Evolutionary conservation across 2,888 invertebrate genomes (phyloP), one percentile per base, ranked within the genome.

Genomic region (Eupithecia exiguata): DNA sequence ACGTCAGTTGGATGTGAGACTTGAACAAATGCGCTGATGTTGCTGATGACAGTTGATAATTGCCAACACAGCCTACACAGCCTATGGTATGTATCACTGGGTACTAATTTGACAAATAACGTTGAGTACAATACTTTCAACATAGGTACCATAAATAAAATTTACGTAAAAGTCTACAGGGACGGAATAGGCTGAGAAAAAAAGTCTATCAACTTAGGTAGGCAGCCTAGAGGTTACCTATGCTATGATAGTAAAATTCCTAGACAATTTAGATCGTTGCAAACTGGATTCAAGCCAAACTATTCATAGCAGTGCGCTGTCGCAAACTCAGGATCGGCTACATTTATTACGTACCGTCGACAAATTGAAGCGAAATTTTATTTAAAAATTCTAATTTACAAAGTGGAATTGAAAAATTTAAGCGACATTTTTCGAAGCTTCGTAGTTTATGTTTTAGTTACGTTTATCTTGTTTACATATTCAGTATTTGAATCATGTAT

Each of bases 251-350:
- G 49, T n/a, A 38, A 65, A 69, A 72, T 68, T 72, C 68, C 65
- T 35, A 68, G 61, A 74, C 70, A 76, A 70, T 76, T 76, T 73
- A 58, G 70, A 72, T 69, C 73, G 73, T 73, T 69, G 69, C 58
- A 69, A 69, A 84, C 88, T 89, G 86, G 83, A 87, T 77, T 84
- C 81, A 83, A 83, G 84, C 86, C 85, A 89, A 87, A 86, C 71
- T 76, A 74, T 78, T 73, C 76, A 75, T 77, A 74, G 69, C 68
- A 70, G 58, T 68, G 67, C 65, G 62, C 71, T 66, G 70, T 78
- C 70, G 72, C 75, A 69, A 74, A 77, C 73, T 74, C 70, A 69
- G 58, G 71, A 73, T 70, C 63, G 68, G 71, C 68, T 70, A 68
- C 74, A 73, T 72, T 69, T 74, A 72, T 72, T 70, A 70, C 18